Percentiles rank a stretch among this genome's conserved stretches.
phyloP scores from a whole-genome alignment of 1,140 invertebrate species.

The Cydia amplana region DNA sequence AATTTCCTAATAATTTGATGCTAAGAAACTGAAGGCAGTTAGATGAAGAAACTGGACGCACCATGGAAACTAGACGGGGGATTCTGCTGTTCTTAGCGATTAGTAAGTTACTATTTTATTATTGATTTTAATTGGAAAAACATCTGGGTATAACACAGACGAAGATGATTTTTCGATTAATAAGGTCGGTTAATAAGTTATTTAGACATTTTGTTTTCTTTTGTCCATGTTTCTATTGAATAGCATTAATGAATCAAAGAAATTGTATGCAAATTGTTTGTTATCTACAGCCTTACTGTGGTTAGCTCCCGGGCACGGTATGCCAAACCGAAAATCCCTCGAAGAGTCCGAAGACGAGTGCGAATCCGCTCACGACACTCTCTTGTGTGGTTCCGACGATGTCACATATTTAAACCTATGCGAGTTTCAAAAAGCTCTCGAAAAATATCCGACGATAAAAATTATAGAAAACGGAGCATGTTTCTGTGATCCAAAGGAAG shows the following conservation, averaged over 20 bases:
- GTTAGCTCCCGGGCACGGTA: neutral
- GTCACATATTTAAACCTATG: constrained; percentile 11
- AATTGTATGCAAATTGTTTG: neutral
- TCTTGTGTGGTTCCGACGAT: neutral
- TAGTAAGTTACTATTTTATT: neutral
- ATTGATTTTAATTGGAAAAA: neutral
- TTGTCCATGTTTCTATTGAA: too few species aligned
- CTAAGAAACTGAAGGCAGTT: neutral
- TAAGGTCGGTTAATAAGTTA: too few species aligned
- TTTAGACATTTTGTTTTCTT: too few species aligned
- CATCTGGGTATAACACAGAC: too few species aligned
- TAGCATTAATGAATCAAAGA: too few species aligned
- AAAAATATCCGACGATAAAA: neutral
- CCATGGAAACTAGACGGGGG: neutral
- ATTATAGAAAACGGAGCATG: neutral
- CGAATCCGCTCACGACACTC: neutral
- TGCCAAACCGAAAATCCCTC: neutral
- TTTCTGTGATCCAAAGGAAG: neutral
- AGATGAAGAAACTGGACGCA: neutral
- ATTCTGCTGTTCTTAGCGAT: neutral
- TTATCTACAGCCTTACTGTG: neutral
- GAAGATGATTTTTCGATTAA: too few species aligned
- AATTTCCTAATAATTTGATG: neutral
- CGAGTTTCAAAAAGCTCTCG: constrained; percentile 4
- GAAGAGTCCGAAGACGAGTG: neutral